Conservation (phyloP, 2,888 invertebrate genomes). For the Trimorus sp. region DNA sequence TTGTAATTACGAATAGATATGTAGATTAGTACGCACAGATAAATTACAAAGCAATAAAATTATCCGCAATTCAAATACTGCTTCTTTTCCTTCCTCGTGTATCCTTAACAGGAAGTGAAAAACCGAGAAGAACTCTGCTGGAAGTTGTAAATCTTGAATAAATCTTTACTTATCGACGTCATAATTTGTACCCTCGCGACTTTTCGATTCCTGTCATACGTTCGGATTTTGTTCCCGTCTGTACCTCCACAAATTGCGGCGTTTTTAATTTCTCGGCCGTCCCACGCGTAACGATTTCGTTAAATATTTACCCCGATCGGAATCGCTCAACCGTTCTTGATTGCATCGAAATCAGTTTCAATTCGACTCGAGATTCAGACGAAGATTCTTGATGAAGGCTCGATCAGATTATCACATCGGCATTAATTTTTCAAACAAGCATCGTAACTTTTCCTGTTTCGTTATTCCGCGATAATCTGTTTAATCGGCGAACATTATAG, state of each 20-base stretch:
- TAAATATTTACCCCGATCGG: slow-evolving; percentile 20
- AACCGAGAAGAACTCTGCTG: neutral
- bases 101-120: slow-evolving; percentile 23
- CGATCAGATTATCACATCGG: slow-evolving; percentile 26
- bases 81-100: slow-evolving; percentile 12
- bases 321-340: slow-evolving; percentile 30
- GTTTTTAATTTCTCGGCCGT: neutral
- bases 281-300: slow-evolving; percentile 11
- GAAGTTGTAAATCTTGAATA: slow-evolving; percentile 7
- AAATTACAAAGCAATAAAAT: slow-evolving; percentile 24
- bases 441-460: slow-evolving; percentile 20
- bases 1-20: slow-evolving; percentile 18
- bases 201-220: too few relatives aligned
- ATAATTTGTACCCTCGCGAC: too few relatives aligned
- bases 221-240: neutral
- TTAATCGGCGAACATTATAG: neutral
- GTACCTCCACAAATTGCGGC: neutral
- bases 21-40: slow-evolving; percentile 15
- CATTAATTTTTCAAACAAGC: slow-evolving; percentile 22
- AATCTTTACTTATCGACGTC: neutral
- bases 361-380: slow-evolving; percentile 29
- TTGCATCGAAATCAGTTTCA: slow-evolving; percentile 37
- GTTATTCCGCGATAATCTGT: slow-evolving; percentile 12
- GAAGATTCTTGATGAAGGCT: slow-evolving; percentile 25
- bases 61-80: slow-evolving; percentile 20